These are phyloP conservation scores for Schizopygopsis pylzovi DNA, from an alignment of 2,797 vertebrate genomes.

Conservation along the genomic window DNA sequence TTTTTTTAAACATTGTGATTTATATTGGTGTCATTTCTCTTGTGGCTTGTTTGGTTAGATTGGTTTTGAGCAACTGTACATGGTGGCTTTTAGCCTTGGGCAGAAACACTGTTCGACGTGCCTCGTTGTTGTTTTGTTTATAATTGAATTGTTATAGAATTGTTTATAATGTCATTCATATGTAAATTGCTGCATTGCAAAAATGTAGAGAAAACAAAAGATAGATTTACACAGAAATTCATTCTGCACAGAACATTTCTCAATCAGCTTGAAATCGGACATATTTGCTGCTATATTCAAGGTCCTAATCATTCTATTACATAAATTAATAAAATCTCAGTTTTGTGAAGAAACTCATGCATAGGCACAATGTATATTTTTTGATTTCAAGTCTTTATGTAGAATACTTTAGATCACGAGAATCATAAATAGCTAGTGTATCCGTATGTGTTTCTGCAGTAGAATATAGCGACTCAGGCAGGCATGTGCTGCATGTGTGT, in stretches of 20 bases:
- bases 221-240: neutral
- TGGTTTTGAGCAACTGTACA: neutral
- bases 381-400: neutral
- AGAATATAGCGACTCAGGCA: neutral
- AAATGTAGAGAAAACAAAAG: neutral
- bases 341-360: neutral
- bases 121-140: neutral
- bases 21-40: neutral
- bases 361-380: neutral
- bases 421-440: neutral
- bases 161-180: neutral
- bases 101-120: neutral
- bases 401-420: neutral
- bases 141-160: neutral
- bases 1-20: neutral
- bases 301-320: neutral
- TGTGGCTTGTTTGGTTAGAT: neutral
- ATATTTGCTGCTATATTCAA: neutral
- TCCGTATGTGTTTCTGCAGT: neutral
- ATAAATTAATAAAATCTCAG: neutral
- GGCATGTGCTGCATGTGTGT: conserved; percentile 15
- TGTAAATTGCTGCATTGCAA: too few species aligned
- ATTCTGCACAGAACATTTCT: neutral
- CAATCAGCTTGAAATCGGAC: neutral
- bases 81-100: neutral